Base-by-base conservation (phyloP, 2,113 vertebrate genomes). In the Edolisoma coerulescens region DNA sequence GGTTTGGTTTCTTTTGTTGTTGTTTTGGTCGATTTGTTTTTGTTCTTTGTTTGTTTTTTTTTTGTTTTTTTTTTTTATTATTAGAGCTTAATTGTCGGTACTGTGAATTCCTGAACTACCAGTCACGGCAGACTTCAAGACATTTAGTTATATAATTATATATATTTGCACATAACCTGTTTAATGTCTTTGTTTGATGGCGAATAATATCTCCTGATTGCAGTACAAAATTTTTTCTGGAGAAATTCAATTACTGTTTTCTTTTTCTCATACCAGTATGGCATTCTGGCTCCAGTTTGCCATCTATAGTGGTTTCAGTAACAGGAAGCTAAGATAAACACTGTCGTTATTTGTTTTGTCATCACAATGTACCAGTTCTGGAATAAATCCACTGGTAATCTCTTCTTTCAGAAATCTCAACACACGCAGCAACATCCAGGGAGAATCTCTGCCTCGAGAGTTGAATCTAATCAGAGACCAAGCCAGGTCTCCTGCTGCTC, bases 401-500 rank as follows among this genome's bases (percentile, higher is more conserved):
- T 82, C 11, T 33, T 71, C 53, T 91, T 89, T 87, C 45, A 76
- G 69, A 95, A 87, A 85, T 79, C 65, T 53, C 74, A 89, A 23
- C 63, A 45, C 45, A 88, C 1, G 0, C 35, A 96, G 32, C n/a
- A 82, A 65, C n/a, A 94, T 61, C 49, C 78, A 90, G 54, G 30
- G 52, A 81, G 54, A 87, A 77, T 65, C 50, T 94, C 24, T 94
- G 91, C 75, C 81, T 95, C 15, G 20, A 61, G 84, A 85, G 24
- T n/a, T 77, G 74, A 89, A 79, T 89, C 41, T 93, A 89, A 95
- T 87, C 93, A 91, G 65, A 79, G 61, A 87, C 32, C 37, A 83
- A 96, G 37, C 41, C 70, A 90, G 74, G 63, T 91, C 35, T 79
- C 82, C 93, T 74, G 81, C 89, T 96, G 82, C 67, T 95, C 89